Evolutionary conservation across 2,113 vertebrate genomes (phyloP).

Genomic region (Alligator sinensis): DNA sequence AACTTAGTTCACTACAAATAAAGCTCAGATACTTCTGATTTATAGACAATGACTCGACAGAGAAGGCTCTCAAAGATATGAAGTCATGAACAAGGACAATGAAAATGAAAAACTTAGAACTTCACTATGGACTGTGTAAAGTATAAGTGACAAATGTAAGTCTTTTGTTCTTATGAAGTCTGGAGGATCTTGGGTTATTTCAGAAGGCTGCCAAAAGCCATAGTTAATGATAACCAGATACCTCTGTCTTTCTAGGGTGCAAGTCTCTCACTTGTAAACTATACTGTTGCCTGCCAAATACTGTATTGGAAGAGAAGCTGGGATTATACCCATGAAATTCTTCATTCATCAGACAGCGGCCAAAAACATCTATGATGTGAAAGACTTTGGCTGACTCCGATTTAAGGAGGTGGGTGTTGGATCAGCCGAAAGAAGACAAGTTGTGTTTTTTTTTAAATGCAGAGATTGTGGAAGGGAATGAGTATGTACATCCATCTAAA

Average conservation of each 20-base stretch:
- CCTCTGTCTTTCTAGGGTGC: neutral
- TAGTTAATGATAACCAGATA: neutral
- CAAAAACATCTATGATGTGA: neutral
- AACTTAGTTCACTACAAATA: no score
- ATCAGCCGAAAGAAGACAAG: neutral
- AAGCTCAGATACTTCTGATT: neutral
- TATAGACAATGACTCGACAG: neutral
- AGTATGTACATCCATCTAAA: neutral
- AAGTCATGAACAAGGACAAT: neutral
- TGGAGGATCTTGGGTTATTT: neutral
- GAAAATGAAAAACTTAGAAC: neutral
- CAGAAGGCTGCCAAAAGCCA: neutral
- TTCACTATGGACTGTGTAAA: no score
- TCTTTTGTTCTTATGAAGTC: neutral
- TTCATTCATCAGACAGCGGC: neutral
- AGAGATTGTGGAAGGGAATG: neutral
- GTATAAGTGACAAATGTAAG: no score
- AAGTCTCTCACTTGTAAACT: neutral
- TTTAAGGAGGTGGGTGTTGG: neutral
- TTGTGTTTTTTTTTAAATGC: accelerated
- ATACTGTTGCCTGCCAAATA: neutral
- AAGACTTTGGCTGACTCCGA: neutral
- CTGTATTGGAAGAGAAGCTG: neutral
- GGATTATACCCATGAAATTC: neutral
- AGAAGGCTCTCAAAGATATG: neutral